Conservation (phyloP, 2,888 invertebrate species). For the Cerastis leucographa region DNA sequence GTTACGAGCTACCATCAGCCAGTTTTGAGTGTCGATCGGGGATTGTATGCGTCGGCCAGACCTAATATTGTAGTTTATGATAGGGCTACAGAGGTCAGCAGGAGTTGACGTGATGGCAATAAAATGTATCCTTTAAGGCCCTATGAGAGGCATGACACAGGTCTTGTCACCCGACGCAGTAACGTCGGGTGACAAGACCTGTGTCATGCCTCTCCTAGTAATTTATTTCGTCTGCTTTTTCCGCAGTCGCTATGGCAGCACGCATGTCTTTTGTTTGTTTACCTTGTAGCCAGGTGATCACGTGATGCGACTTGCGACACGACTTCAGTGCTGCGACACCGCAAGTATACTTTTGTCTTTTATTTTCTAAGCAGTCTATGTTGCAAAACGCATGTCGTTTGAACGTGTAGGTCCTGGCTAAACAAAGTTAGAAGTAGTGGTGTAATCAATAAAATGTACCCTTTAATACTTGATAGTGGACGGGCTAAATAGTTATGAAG, state of each 20-base stretch:
- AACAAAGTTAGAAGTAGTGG: background rate
- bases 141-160: too few species aligned
- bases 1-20: constrained; percentile 42
- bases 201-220: too few species aligned
- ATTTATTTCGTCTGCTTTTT: too few species aligned
- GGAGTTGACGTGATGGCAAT: constrained; percentile 10
- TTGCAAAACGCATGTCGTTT: background rate
- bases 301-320: too few species aligned
- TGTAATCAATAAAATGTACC: constrained; percentile 17
- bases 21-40: constrained; percentile 51
- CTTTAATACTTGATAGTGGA: constrained; percentile 26
- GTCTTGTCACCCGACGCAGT: too few species aligned
- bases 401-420: background rate
- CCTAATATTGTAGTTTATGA: constrained; percentile 44
- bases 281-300: too few species aligned
- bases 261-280: too few species aligned
- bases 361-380: background rate
- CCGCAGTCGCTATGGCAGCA: too few species aligned
- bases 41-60: constrained; percentile 35
- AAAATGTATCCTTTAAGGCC: constrained; percentile 17
- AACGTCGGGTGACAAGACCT: too few species aligned
- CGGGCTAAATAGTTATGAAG: constrained; percentile 23
- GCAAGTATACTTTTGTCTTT: background rate
- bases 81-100: constrained; percentile 13
- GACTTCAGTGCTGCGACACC: too few species aligned